Percentiles rank a stretch among this genome's conserved stretches.
Conservation (phyloP, 2,888 invertebrate genomes). For the Ypsolopha sequella region DNA sequence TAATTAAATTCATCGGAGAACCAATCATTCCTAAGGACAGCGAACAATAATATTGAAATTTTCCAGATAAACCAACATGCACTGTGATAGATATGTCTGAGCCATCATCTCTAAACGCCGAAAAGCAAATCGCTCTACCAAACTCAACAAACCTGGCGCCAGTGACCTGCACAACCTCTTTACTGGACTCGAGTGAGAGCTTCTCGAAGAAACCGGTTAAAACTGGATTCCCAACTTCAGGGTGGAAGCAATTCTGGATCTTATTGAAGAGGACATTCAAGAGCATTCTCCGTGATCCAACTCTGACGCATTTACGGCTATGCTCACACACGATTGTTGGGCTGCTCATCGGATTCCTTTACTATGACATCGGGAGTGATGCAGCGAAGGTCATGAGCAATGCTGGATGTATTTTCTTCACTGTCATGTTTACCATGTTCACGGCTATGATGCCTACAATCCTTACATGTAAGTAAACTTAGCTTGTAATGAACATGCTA, state of each 20-base stretch:
- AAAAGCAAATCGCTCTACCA: constrained; percentile 41
- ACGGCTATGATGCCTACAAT: constrained; percentile 99
- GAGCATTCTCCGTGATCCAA: constrained; percentile 87
- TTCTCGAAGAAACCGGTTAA: constrained; percentile 75
- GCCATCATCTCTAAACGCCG: constrained; percentile 33
- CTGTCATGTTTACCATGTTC: constrained; percentile 96
- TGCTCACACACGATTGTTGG: constrained; percentile 91
- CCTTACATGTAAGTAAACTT: constrained; percentile 87
- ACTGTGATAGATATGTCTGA: constrained; percentile 68
- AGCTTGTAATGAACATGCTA: not conserved
- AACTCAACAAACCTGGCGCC: constrained; percentile 52
- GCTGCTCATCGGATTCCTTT: constrained; percentile 91
- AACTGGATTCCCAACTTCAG: constrained; percentile 84
- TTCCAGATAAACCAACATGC: constrained; percentile 65
- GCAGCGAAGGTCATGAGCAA: constrained; percentile 96
- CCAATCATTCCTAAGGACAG: too few relatives aligned
- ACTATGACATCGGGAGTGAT: constrained; percentile 93
- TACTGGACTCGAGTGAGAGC: constrained; percentile 80
- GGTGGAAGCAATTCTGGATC: constrained; percentile 89
- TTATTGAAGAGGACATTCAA: constrained; percentile 86
- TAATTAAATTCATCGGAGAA: too few relatives aligned
- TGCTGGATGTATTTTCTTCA: constrained; percentile 96
- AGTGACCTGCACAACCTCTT: constrained; percentile 78
- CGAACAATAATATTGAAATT: constrained; percentile 13
- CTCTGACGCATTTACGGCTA: constrained; percentile 89